Evolutionary conservation across 1,140 invertebrate species (phyloP).

Genomic region (Camponotus pennsylvanicus): DNA sequence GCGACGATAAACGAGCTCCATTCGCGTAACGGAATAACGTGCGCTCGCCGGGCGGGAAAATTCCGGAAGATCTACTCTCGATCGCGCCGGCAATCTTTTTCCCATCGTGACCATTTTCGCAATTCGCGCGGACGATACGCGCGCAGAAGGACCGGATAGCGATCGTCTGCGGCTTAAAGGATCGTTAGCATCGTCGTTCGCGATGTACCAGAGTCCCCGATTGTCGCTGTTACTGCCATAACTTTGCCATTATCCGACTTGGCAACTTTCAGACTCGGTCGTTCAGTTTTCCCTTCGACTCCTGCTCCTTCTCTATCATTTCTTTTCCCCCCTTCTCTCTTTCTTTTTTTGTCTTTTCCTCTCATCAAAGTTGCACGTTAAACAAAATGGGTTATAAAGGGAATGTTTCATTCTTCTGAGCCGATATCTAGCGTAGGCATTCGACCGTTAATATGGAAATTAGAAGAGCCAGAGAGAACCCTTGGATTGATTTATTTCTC

Average conservation of each 20-base stretch:
- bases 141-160: slow-evolving; percentile 9
- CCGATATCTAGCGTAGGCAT: slow-evolving; percentile 27
- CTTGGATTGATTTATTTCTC: slow-evolving; percentile 25
- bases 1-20: slow-evolving; percentile 47
- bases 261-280: slow-evolving; percentile 73
- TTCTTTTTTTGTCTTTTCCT: background rate
- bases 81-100: slow-evolving; percentile 50
- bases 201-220: slow-evolving; percentile 47
- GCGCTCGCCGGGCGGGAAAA: background rate
- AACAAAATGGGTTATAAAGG: slow-evolving; percentile 51
- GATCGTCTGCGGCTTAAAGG: slow-evolving; percentile 70
- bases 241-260: slow-evolving; percentile 81
- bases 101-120: slow-evolving; percentile 21
- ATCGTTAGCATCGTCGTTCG: slow-evolving; percentile 76
- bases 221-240: slow-evolving; percentile 72
- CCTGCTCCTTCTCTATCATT: background rate
- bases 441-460: slow-evolving; percentile 29
- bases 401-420: slow-evolving; percentile 12
- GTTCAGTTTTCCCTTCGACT: slow-evolving; percentile 35
- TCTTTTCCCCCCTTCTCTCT: background rate
- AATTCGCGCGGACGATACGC: slow-evolving; percentile 41
- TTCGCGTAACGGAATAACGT: slow-evolving; percentile 28
- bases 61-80: slow-evolving; percentile 54
- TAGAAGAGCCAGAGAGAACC: background rate
- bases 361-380: slow-evolving; percentile 35